phyloP scores from a whole-genome alignment of 2,797 vertebrate genomes.

The Cuniculus paca region DNA sequence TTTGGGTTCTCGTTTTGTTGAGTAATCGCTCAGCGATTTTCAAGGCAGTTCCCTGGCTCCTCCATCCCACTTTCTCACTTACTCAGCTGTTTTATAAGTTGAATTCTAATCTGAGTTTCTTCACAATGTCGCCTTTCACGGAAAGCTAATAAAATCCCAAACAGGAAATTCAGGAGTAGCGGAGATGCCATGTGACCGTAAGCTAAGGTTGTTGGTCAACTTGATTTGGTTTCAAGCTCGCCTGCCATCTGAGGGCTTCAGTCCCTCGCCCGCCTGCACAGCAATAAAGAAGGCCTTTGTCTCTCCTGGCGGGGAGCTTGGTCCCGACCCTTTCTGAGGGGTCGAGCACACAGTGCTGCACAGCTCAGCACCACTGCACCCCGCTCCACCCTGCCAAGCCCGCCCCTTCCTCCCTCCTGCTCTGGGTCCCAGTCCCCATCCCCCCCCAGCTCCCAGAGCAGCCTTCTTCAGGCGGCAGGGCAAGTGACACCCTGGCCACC shows the following conservation, averaged over 20 bases:
- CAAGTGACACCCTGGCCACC: background rate
- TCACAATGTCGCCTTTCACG: conserved; percentile 83
- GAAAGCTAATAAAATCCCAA: conserved; percentile 80
- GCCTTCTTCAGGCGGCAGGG: rapidly evolving
- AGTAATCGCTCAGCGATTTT: conserved; percentile 29
- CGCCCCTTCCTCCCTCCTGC: background rate
- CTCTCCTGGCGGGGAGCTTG: background rate
- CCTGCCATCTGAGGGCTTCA: conserved; percentile 58
- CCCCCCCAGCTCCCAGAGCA: background rate
- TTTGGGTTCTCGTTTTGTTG: background rate
- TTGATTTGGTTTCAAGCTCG: conserved; percentile 58
- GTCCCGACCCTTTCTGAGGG: background rate
- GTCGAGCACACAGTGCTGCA: background rate
- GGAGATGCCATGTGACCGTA: conserved; percentile 66
- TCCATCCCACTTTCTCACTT: conserved; percentile 35
- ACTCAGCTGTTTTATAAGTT: conserved; percentile 67
- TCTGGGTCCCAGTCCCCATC: background rate
- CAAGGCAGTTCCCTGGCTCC: background rate
- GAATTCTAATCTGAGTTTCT: conserved; percentile 79
- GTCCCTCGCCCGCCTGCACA: background rate
- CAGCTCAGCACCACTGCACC: background rate
- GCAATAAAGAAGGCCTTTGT: conserved; percentile 73
- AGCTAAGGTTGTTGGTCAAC: conserved; percentile 67
- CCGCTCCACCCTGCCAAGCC: background rate
- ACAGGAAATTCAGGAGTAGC: conserved; percentile 72